A percentile compares a stretch with the other conserved stretches of the same genome.
Conservation (phyloP, 2,888 invertebrate genomes). For the Chymomyza amoena region DNA sequence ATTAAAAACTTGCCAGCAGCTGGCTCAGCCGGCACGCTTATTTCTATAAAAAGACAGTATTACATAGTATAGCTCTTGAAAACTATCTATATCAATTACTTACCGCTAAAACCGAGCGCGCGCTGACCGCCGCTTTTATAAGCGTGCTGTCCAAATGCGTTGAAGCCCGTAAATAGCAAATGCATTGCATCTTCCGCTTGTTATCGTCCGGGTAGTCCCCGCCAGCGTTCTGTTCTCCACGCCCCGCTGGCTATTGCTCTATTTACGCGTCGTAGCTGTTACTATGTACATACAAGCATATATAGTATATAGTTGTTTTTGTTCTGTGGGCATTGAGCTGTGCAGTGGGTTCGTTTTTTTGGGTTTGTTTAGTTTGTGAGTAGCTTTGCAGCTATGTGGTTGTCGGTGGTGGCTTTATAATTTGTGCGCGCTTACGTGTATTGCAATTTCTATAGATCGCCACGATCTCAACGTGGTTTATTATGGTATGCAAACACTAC, state of each 20-base stretch:
- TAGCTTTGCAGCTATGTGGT: slow-evolving; percentile 60
- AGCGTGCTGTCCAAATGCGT: slow-evolving; percentile 76
- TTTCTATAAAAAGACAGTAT: slow-evolving; percentile 37
- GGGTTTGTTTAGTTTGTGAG: slow-evolving; percentile 43
- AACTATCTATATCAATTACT: slow-evolving; percentile 39
- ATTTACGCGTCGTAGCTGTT: slow-evolving; percentile 16
- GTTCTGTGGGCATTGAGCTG: slow-evolving; percentile 35
- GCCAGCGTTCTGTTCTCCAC: not conserved
- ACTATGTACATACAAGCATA: not conserved
- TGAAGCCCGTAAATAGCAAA: slow-evolving; percentile 48
- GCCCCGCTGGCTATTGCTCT: slow-evolving; percentile 43
- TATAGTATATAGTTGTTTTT: slow-evolving; percentile 36
- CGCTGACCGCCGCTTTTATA: slow-evolving; percentile 35
- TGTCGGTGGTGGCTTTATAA: slow-evolving; percentile 25
- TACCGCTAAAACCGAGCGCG: slow-evolving; percentile 50
- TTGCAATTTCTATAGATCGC: not conserved
- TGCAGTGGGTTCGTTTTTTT: slow-evolving; percentile 13
- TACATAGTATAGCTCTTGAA: slow-evolving; percentile 21
- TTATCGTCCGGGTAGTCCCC: not conserved
- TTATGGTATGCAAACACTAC: not conserved
- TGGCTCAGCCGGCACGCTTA: slow-evolving; percentile 22
- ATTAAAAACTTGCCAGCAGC: slow-evolving; percentile 30
- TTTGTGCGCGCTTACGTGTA: not conserved
- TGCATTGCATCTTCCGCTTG: slow-evolving; percentile 53
- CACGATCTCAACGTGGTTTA: not conserved